These are phyloP conservation scores for Ditula angustiorana DNA, from an alignment of 2,888 invertebrate genomes.

Conservation along the genomic window DNA sequence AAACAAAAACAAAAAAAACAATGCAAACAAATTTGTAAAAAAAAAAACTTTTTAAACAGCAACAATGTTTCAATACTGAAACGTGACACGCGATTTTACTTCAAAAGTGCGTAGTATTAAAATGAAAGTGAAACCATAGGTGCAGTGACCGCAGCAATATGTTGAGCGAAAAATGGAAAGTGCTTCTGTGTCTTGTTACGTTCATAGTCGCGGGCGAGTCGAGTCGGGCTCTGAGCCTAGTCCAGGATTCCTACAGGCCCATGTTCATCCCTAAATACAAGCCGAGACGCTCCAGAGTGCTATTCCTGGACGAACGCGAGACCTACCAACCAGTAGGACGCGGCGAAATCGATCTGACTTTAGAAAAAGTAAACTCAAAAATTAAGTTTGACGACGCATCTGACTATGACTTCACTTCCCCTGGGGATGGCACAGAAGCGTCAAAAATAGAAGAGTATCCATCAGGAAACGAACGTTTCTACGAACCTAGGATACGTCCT, in stretches of 20 bases:
- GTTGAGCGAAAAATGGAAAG: slow-evolving; percentile 82
- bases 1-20: slow-evolving; percentile 47
- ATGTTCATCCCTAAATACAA: slow-evolving; percentile 44
- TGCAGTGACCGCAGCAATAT: slow-evolving; percentile 80
- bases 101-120: slow-evolving; percentile 48
- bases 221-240: slow-evolving; percentile 72
- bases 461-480: slow-evolving; percentile 74
- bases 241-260: slow-evolving; percentile 46
- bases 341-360: slow-evolving; percentile 76
- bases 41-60: slow-evolving; percentile 43
- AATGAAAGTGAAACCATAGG: slow-evolving; percentile 79
- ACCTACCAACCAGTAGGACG: slow-evolving; percentile 66
- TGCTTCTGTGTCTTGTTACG: slow-evolving; percentile 71
- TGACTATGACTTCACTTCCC: slow-evolving; percentile 78
- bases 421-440: slow-evolving; percentile 52
- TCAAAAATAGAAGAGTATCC: slow-evolving; percentile 52
- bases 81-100: background rate
- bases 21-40: slow-evolving; percentile 52
- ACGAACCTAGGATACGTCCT: slow-evolving; percentile 62
- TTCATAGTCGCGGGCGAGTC: slow-evolving; percentile 71
- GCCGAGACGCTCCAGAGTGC: slow-evolving; percentile 61
- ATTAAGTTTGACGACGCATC: slow-evolving; percentile 80
- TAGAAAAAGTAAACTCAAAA: slow-evolving; percentile 63
- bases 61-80: slow-evolving; percentile 56
- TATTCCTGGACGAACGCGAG: slow-evolving; percentile 75